Percentiles rank a stretch among this genome's conserved stretches.
These are phyloP conservation scores for Erpobdella octoculata DNA, from an alignment of 2,888 invertebrate genomes.

Conservation along the genomic window DNA sequence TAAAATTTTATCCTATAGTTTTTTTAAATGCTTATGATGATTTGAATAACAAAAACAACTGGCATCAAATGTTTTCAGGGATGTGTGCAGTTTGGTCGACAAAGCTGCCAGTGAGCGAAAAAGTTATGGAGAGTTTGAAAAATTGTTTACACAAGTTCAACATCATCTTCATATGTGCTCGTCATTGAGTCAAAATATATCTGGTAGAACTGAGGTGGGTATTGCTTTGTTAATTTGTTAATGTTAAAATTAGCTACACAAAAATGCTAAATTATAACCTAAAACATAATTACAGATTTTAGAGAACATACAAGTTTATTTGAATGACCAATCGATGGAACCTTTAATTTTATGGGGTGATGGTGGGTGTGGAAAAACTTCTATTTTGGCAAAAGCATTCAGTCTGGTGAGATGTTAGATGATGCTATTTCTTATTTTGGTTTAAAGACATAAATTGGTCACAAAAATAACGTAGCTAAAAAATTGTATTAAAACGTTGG, in stretches of 20 bases:
- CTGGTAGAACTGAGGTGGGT: constrained; percentile 32
- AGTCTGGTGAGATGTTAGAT: constrained; percentile 49
- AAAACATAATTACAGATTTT: constrained; percentile 28
- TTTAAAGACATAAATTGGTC: no score
- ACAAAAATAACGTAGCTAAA: no score
- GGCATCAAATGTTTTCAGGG: neutral
- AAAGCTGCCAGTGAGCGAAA: constrained; percentile 86
- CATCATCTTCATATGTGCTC: constrained; percentile 88
- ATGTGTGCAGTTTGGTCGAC: constrained; percentile 82
- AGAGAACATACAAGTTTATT: constrained; percentile 42
- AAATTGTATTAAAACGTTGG: no score
- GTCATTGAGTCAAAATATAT: constrained; percentile 62
- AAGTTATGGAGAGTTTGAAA: constrained; percentile 38
- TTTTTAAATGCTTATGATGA: no score
- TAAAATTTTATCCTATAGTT: no score
- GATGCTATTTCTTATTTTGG: neutral
- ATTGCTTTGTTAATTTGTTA: constrained; percentile 3
- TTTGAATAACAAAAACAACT: no score
- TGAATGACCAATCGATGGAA: constrained; percentile 64
- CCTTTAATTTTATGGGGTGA: constrained; percentile 86
- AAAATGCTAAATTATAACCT: constrained; percentile 31
- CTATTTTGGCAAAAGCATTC: constrained; percentile 82
- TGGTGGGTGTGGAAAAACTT: constrained; percentile 95
- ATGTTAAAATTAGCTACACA: neutral
- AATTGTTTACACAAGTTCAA: constrained; percentile 45